phyloP scores from a whole-genome alignment of 2,888 invertebrate species.

The Stenolophus ochropezus region DNA sequence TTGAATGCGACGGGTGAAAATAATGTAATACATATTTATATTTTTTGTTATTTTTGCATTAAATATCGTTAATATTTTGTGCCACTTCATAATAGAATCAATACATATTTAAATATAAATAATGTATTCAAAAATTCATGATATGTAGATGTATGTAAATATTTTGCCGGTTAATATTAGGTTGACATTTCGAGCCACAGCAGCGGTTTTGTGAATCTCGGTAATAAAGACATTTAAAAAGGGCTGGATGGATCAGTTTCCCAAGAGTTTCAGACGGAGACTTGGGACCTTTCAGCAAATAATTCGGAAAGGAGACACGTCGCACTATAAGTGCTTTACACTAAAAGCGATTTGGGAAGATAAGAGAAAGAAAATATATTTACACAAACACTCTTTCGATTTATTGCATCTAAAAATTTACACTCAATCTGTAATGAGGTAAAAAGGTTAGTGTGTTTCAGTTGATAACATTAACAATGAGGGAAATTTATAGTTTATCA shows the following conservation, averaged over 20 bases:
- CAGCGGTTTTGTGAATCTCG: background rate
- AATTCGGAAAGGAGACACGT: constrained; percentile 43
- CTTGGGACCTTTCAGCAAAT: constrained; percentile 38
- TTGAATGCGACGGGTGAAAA: background rate
- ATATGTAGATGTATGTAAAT: constrained; percentile 13
- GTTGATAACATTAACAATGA: no score
- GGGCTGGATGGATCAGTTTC: constrained; percentile 5
- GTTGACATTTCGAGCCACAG: no score
- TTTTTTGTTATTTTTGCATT: background rate
- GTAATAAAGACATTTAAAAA: constrained; percentile 16
- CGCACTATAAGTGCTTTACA: constrained; percentile 50
- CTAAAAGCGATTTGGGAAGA: constrained; percentile 44
- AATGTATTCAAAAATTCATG: background rate
- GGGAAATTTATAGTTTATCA: no score
- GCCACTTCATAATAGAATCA: background rate
- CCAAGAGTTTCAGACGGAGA: background rate
- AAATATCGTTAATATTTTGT: background rate
- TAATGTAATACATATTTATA: background rate
- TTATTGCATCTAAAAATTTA: constrained; percentile 50
- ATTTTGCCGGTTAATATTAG: background rate
- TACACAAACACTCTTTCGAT: constrained; percentile 42
- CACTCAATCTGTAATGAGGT: background rate
- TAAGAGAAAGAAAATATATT: constrained; percentile 42
- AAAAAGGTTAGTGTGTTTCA: background rate
- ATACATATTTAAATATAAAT: background rate